Conservation (phyloP, 2,113 vertebrate species). For the Urocitellus parryii region DNA sequence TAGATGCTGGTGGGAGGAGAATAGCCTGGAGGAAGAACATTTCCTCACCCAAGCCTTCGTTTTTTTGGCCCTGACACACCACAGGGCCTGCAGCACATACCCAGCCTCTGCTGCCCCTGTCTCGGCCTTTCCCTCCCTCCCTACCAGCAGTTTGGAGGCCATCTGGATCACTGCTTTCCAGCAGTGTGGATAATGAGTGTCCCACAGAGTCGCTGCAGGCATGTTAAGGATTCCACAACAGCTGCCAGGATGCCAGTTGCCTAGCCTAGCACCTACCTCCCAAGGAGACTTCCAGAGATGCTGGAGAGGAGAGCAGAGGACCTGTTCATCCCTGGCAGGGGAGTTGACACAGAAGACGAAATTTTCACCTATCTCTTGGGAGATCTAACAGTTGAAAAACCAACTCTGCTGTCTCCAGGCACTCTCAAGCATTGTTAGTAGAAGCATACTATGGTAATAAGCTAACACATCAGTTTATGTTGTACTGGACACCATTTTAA, state of each 20-base stretch:
- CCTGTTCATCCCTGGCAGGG: not conserved
- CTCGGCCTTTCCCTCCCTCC: not conserved
- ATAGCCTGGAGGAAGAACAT: not conserved
- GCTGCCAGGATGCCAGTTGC: not conserved
- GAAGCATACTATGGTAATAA: not conserved
- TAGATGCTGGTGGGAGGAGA: not conserved
- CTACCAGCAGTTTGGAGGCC: not conserved
- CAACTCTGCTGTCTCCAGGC: not conserved
- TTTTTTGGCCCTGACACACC: not conserved
- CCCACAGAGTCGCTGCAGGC: not conserved
- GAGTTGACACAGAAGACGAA: not conserved
- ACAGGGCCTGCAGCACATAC: not conserved
- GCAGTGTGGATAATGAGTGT: not conserved
- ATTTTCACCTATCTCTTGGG: not conserved
- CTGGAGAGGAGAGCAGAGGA: not conserved
- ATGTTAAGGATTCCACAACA: not conserved
- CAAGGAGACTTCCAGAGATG: not conserved
- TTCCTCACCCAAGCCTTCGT: not conserved
- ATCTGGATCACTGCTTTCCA: conserved; percentile 16
- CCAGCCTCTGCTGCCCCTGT: not conserved
- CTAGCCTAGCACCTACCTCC: conserved; percentile 4
- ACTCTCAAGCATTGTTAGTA: accelerated
- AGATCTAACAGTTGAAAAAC: not conserved
- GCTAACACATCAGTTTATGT: not conserved
- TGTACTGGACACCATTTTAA: not conserved